phyloP scores from a whole-genome alignment of 1,140 invertebrate genomes.

The Ganaspis sp. region DNA sequence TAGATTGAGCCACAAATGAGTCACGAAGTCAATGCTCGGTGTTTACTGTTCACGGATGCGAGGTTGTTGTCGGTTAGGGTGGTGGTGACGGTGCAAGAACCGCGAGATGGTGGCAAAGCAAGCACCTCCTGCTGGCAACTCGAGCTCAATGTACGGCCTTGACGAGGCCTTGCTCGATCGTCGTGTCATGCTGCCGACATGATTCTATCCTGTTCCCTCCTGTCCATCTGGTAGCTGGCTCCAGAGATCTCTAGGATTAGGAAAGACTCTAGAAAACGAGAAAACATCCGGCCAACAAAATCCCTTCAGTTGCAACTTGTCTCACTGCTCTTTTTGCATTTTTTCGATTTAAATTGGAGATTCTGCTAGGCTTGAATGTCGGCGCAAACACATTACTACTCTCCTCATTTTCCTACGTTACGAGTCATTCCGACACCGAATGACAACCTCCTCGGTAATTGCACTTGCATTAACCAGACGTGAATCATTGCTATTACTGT shows the following conservation, averaged over 20 bases:
- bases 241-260: constrained; percentile 39
- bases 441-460: constrained; percentile 13
- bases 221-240: constrained; percentile 47
- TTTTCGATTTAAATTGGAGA: constrained; percentile 14
- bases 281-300: not conserved
- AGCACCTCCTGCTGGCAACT: constrained; percentile 64
- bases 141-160: constrained; percentile 75
- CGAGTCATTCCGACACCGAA: constrained; percentile 34
- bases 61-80: constrained; percentile 46
- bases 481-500: constrained; percentile 4
- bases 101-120: constrained; percentile 61
- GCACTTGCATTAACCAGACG: constrained; percentile 5
- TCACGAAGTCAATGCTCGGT: constrained; percentile 62
- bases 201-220: constrained; percentile 62
- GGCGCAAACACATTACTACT: constrained; percentile 11
- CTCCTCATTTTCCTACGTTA: constrained; percentile 1
- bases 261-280: not conserved
- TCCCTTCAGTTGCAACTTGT: not conserved
- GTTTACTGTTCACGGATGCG: constrained; percentile 43
- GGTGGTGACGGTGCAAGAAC: constrained; percentile 59
- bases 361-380: constrained; percentile 2
- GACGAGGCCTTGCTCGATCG: constrained; percentile 74
- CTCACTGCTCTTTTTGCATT: not conserved
- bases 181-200: constrained; percentile 61
- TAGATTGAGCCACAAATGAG: constrained; percentile 60